Base-by-base conservation (phyloP, 2,888 invertebrate genomes). In the Teinopalpus imperialis region DNA sequence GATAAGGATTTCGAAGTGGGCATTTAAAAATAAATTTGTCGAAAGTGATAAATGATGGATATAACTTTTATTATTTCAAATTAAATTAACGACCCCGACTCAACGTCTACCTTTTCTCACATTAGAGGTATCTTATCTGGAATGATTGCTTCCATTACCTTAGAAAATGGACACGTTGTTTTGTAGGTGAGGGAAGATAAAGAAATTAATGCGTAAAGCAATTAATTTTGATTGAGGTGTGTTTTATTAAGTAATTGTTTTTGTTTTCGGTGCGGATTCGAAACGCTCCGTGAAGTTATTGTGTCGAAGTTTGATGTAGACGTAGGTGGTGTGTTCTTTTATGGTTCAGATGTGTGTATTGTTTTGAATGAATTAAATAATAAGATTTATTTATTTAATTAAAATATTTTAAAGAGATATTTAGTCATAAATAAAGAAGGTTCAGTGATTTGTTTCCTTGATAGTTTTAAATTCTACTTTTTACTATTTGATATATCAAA, bases 11-110 rank as follows among this genome's bases (percentile, higher is more conserved):
- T 74, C 76, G 72, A 74, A 77, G 75, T 78, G 75, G 78, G 77
- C 83, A 81, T 86, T 89, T 87, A 87, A 85, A 88, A 85, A 81
- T 83, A 81, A 89, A 89, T 89, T 89, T 89, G 89, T 89, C 83
- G 82, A 83, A 85, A 81, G 85, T 83, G 86, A 87, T 86, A 87
- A 87, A 87, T 82, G 87, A 81, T 75, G 82, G 76, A 81, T 85
- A 86, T 83, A 82, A 83, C 69, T 85, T 86, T 87, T 86, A 87
- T 87, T 87, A 86, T 85, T 82, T 86, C 82, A 83, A 86, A 87
- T 87, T 86, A 86, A 87, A 87, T 86, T 82, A 87, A 86, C 86
- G 83, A 85, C 77, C 77, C 74, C 64, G 70, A 68, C 73, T 80
- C 70, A 67, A 69, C 75, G 78, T 83, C 81, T 73, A 80, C 81